Base-by-base conservation (phyloP, 2,888 invertebrate species). In the Eupithecia inturbata region DNA sequence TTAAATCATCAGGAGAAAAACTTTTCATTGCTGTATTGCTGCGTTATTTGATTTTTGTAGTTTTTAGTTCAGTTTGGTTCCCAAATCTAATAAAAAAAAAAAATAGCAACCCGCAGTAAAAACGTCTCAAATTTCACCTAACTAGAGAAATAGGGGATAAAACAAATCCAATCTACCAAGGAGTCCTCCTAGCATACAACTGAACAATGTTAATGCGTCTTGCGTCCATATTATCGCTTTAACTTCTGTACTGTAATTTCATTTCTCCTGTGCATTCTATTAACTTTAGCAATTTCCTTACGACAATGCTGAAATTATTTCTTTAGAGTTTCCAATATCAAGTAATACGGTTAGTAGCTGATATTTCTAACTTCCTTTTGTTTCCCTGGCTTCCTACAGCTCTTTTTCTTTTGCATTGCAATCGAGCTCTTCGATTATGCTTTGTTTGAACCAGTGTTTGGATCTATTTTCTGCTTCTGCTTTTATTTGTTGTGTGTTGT, bases 201-300 rank as follows among this genome's bases (percentile, higher is more conserved):
- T 26, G 26, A 22, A 70, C 75, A 72, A 72, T 66, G 72, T 71
- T 57, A 57, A 57, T 26, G 57, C 57, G 57, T 57, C 72, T 77
- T 73, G 60, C 63, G 72, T 74, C 49, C 77, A 71, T 75, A 78
- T 77, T 77, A 74, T 72, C 67, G 57, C 70, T 76, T 72, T 77
- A 78, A 78, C 79, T 74, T 63, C 16, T 31, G 67, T 72, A 75
- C 73, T 70, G 71, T 79, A 76, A 80, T 79, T 79, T 78, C 45
- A 80, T 78, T 78, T 75, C 74, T 73, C 71, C 64, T 73, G 73
- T 78, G 73, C 77, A 79, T 77, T 76, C 71, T 78, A 77, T 74
- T 79, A 77, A 78, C 77, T 79, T 74, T 64, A 62, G 76, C 78
- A 73, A 79, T 80, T 80, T 80, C 79, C 80, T 73, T 33, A 72